Conservation (phyloP, 1,140 invertebrate genomes). For the Drosophila oshimai region DNA sequence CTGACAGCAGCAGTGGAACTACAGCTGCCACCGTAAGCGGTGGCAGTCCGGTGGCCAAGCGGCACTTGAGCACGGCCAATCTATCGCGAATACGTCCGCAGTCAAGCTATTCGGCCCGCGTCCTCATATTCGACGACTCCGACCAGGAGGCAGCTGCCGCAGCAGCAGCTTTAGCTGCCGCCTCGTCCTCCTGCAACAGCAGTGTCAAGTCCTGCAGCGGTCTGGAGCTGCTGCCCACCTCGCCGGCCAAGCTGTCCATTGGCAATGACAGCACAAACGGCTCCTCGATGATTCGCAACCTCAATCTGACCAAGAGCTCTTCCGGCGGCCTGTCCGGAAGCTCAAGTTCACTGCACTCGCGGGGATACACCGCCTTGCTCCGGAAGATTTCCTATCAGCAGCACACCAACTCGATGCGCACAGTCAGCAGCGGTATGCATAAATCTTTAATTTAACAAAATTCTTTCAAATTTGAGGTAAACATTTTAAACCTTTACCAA, state of each 20-base stretch:
- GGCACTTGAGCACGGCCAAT: slow-evolving; percentile 66
- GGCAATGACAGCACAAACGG: slow-evolving; percentile 52
- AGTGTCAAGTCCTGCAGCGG: slow-evolving; percentile 51
- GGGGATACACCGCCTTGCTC: slow-evolving; percentile 66
- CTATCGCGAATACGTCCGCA: slow-evolving; percentile 71
- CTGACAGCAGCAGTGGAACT: slow-evolving; percentile 49
- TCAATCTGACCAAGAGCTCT: slow-evolving; percentile 78
- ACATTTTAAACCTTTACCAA: no score
- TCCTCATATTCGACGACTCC: slow-evolving; percentile 76
- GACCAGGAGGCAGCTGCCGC: slow-evolving; percentile 66
- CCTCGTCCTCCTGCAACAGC: slow-evolving; percentile 28
- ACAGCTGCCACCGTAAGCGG: slow-evolving; percentile 29
- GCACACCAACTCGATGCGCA: slow-evolving; percentile 74
- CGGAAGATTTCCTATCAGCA: slow-evolving; percentile 80
- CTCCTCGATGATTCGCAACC: slow-evolving; percentile 66
- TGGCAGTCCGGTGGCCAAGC: slow-evolving; percentile 69
- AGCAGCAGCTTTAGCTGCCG: slow-evolving; percentile 18
- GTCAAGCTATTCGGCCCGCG: slow-evolving; percentile 77
- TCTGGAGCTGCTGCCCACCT: slow-evolving; percentile 61
- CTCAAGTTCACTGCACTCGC: slow-evolving; percentile 62
- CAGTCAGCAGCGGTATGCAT: slow-evolving; percentile 65
- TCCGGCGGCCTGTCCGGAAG: slow-evolving; percentile 73
- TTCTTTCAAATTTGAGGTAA: not conserved
- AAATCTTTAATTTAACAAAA: not conserved
- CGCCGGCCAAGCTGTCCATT: slow-evolving; percentile 61